Evolutionary conservation across 2,888 invertebrate genomes (phyloP).

Genomic region (Metopia argyrocephala): DNA sequence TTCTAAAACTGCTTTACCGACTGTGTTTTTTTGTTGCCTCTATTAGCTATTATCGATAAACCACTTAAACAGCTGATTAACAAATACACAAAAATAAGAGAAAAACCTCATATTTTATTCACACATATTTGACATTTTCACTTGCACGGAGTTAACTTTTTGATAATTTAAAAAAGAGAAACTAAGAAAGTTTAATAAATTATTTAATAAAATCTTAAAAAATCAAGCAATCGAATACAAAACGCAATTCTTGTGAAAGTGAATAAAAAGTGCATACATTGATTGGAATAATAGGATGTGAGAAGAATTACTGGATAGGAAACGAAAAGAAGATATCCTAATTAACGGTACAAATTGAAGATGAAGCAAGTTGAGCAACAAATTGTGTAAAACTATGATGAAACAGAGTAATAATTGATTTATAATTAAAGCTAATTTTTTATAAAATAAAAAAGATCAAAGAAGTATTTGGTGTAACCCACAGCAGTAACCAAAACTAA

Average conservation of each 20-base stretch:
- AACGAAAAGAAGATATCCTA: not conserved
- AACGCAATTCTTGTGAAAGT: not conserved
- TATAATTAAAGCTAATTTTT: not conserved
- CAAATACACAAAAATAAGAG: conserved; percentile 36
- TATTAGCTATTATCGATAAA: conserved; percentile 17
- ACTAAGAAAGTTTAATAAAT: not conserved
- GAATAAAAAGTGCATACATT: not conserved
- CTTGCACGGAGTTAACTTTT: not conserved
- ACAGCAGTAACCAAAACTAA: not conserved
- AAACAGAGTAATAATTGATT: not conserved
- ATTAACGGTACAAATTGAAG: not conserved
- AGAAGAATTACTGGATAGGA: not conserved
- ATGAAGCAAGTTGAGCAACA: not conserved
- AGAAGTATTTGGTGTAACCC: not conserved
- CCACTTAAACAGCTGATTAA: conserved; percentile 36
- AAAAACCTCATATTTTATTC: conserved; percentile 2
- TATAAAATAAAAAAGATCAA: not conserved
- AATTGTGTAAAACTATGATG: not conserved
- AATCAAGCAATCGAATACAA: not conserved
- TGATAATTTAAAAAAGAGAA: conserved; percentile 3
- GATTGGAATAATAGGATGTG: not conserved
- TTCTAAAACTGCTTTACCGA: not conserved
- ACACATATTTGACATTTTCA: conserved; percentile 44
- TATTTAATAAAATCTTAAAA: conserved; percentile 18
- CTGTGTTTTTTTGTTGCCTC: not conserved